Evolutionary conservation across 2,888 invertebrate species (phyloP).

Genomic region (Lycia hirtaria): DNA sequence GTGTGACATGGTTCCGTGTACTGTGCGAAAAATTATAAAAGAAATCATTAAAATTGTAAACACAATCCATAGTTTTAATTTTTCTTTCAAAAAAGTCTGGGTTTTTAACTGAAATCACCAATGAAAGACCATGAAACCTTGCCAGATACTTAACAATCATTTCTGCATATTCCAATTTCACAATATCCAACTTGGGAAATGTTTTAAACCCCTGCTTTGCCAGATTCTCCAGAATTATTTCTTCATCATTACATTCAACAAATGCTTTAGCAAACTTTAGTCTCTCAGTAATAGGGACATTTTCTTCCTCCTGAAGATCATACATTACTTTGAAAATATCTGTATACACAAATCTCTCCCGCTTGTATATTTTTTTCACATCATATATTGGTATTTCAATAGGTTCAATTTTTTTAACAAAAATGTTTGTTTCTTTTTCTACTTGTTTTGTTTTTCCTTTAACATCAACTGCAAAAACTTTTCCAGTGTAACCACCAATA

Average conservation of each 20-base stretch:
- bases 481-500: conserved; percentile 1
- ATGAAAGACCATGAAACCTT: conserved; percentile 1
- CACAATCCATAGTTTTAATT: conserved; percentile 1
- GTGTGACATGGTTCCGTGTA: neutral
- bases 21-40: neutral
- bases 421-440: neutral
- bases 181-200: neutral
- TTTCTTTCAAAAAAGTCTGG: conserved; percentile 1
- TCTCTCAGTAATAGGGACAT: neutral
- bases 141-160: neutral
- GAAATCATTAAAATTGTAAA: conserved; percentile 9
- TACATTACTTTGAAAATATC: neutral
- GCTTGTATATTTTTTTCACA: neutral
- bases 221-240: neutral
- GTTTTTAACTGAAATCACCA: neutral
- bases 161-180: neutral
- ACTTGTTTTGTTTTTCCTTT: neutral
- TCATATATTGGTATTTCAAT: conserved; percentile 4
- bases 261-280: neutral
- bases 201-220: neutral
- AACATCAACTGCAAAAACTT: neutral
- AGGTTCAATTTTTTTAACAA: conserved; percentile 1
- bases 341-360: neutral
- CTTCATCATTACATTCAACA: neutral
- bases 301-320: neutral